phyloP scores from a whole-genome alignment of 1,140 invertebrate genomes.

The Leguminivora glycinivorella region DNA sequence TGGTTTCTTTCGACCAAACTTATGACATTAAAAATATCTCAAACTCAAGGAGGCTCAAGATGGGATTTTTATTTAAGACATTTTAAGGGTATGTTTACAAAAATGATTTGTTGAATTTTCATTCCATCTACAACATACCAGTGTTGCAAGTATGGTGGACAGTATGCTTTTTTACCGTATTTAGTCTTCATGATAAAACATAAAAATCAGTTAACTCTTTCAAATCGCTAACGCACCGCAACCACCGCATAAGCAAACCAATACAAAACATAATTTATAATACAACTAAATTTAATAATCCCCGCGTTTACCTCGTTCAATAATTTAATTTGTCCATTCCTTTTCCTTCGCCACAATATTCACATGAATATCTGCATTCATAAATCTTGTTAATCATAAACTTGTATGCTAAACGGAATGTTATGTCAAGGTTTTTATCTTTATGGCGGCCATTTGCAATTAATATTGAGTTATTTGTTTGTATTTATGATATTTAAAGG shows the following conservation, averaged over 20 bases:
- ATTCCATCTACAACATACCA: no score
- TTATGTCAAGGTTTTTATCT: slow-evolving; percentile 25
- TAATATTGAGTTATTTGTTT: slow-evolving; percentile 1
- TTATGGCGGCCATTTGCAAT: not conserved
- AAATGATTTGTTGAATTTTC: no score
- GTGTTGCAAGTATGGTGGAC: no score
- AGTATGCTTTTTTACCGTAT: no score
- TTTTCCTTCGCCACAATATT: not conserved
- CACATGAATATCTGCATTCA: not conserved
- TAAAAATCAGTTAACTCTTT: no score
- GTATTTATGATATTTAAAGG: not conserved
- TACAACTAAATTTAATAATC: slow-evolving; percentile 66
- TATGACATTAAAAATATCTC: not conserved
- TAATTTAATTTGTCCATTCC: slow-evolving; percentile 57
- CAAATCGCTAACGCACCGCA: not conserved
- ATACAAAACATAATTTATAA: slow-evolving; percentile 60
- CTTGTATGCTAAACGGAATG: slow-evolving; percentile 1
- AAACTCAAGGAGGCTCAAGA: no score
- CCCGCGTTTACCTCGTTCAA: slow-evolving; percentile 50
- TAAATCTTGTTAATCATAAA: slow-evolving; percentile 12
- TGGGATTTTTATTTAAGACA: no score
- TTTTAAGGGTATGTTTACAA: no score
- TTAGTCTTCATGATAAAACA: no score
- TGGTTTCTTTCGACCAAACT: not conserved
- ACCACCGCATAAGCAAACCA: slow-evolving; percentile 45